Base-by-base conservation (phyloP, 1,140 invertebrate species). In the Trachelipus rathkii region DNA sequence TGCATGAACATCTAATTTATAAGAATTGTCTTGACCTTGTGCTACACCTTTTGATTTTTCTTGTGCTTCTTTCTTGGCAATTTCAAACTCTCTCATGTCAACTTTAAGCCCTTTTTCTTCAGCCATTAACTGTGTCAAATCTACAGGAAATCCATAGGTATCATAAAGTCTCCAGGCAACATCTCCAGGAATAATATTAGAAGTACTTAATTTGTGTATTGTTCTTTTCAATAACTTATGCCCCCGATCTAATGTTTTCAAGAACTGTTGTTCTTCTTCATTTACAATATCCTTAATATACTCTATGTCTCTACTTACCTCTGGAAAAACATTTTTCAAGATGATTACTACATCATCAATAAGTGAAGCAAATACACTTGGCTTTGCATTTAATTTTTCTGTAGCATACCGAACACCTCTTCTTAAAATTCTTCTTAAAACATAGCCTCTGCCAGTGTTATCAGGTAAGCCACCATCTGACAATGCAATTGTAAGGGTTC, bases 71-170 rank as follows among this genome's bases (percentile, higher is more conserved):
- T 94, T 94, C 84, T 95, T 98, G 10, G 93, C 90, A 83, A 93
- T 91, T 86, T 99, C 96, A 86, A 98, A 99, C 45, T 87, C 90
- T 44, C 84, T 86, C 90, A 96, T 92, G 85, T 99, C 94, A 78
- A 99, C 91, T 70, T 85, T 85, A 0, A 99, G 85, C 10, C 92
- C 93, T 84, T 93, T 95, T 86, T 99, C 98, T 88, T 99, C 97
- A 69, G 92, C 92, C 96, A 99, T 99, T 1, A 99, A 86, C 82
- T 94, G 91, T 0, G 98, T 99, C 46, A 99, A 88, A 88, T 99
- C 98, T 75, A 99, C 90, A 6, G 98, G 97, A 84, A 99, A 99
- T 15, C 97, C 98, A 85, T 99, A 99, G 0, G 97, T 99, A 84
- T 99, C 97, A 85, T 99, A 99, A 53, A 99, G 87, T 69, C 95